Conservation (phyloP, 2,113 vertebrate genomes). For the Ia io region DNA sequence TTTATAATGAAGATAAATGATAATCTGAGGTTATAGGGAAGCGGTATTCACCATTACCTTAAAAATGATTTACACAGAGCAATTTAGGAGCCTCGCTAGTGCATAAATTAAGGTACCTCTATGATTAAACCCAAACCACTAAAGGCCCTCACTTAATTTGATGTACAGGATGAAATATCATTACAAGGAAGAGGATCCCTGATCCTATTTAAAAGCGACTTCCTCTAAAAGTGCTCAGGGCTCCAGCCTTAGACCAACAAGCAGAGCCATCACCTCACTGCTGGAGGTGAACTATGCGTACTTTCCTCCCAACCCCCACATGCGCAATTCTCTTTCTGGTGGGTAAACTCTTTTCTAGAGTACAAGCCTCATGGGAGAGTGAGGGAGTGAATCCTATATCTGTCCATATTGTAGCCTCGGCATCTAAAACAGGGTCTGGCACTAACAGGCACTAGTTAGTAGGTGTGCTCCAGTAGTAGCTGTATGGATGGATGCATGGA, state of each 20-base stretch:
- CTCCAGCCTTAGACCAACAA: neutral
- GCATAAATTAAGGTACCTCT: neutral
- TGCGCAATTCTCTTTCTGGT: neutral
- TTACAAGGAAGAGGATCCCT: neutral
- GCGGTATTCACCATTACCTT: conserved; percentile 42
- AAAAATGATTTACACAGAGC: conserved; percentile 55
- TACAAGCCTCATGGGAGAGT: neutral
- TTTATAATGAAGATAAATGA: conserved; percentile 73
- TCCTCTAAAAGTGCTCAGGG: neutral
- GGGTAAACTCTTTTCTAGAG: neutral
- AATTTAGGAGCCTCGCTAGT: conserved; percentile 14
- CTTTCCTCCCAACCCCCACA: neutral
- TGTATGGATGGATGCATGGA: neutral
- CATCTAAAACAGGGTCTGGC: neutral
- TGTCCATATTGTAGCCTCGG: neutral
- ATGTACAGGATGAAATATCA: neutral
- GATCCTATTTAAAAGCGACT: neutral
- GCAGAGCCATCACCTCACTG: neutral
- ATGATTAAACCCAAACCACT: conserved; percentile 44
- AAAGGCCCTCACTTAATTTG: neutral
- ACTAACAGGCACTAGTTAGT: neutral
- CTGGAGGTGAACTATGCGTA: neutral
- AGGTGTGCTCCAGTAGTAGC: neutral
- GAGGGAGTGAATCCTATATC: neutral
- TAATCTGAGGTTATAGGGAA: conserved; percentile 63